Base-by-base conservation (phyloP, 2,888 invertebrate genomes). In the Anoncus sp. region DNA sequence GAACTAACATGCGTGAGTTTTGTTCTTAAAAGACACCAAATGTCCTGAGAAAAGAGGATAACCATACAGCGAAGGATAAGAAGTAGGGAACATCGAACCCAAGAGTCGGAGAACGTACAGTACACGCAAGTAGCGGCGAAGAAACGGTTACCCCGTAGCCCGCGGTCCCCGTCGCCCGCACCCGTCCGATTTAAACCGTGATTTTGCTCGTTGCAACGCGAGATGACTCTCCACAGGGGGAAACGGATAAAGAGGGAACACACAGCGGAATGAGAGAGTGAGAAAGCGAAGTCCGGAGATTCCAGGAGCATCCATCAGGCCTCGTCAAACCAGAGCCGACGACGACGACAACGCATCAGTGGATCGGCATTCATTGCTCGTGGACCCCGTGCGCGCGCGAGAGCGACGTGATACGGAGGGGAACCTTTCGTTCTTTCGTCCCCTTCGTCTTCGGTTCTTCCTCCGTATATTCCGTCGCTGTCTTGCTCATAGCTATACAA, bases 251-350 rank as follows among this genome's bases (percentile, higher is more conserved):
- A 72, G 69, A 75, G 57, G 40, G 70, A 63, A 69, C 27, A 69
- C 18, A 49, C 57, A n/a, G 10, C 38, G 59, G 73, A 12, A 71
- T 57, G 75, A 66, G 63, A 66, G 77, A 72, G 75, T 55, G 71
- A 72, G 70, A 75, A 82, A 84, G 84, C 84, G 84, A 82, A 87
- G 89, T 85, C 85, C 87, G 85, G 84, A 84, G 87, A 89, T 87
- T 86, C 87, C 88, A 85, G 84, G 85, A 85, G 90, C 90, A 90
- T 90, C 90, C 90, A 91, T 90, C 90, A 91, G 90, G 85, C 84
- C 88, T 91, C 90, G 90, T 90, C 90, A 91, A 90, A 91, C 90
- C 90, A 89, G 72, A 72, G 88, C 90, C 84, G 82, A 82, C 87
- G 84, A 75, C 77, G 84, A 87, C n/a, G n/a, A n/a, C n/a, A n/a